Evolutionary conservation across 2,113 vertebrate genomes (phyloP).

Genomic region (Aleadryas rufinucha): DNA sequence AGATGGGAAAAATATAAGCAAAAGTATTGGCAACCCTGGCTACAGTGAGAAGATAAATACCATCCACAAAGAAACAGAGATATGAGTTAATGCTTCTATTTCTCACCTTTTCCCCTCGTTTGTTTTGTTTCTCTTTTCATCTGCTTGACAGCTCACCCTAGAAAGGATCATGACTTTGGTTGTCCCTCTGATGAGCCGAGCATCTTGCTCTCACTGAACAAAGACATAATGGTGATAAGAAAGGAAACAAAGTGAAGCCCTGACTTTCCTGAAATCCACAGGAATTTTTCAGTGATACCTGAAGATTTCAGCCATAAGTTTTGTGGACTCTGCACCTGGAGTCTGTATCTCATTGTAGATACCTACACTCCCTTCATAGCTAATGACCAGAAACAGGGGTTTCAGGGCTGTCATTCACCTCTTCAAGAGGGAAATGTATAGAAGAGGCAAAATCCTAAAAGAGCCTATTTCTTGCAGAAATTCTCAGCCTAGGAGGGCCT

Average conservation of each 20-base stretch:
- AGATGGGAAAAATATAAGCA: background rate
- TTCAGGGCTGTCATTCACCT: background rate
- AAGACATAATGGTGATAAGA: background rate
- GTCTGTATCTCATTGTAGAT: background rate
- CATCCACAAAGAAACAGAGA: background rate
- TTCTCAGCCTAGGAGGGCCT: background rate
- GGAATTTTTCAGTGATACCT: background rate
- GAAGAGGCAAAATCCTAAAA: background rate
- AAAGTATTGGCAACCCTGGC: background rate
- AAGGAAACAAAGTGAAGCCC: background rate
- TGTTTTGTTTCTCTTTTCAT: background rate
- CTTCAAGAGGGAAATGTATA: background rate
- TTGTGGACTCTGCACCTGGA: background rate
- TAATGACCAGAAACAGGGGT: background rate
- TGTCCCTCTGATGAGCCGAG: background rate
- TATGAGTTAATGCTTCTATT: background rate
- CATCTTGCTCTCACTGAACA: background rate
- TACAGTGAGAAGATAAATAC: background rate
- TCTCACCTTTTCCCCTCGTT: background rate
- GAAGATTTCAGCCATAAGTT: background rate
- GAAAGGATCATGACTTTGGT: accelerated
- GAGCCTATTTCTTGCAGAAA: background rate
- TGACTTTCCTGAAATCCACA: background rate
- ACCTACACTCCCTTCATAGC: background rate
- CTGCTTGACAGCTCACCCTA: background rate